Conservation (phyloP, 2,888 invertebrate species). For the Panopea generosa region DNA sequence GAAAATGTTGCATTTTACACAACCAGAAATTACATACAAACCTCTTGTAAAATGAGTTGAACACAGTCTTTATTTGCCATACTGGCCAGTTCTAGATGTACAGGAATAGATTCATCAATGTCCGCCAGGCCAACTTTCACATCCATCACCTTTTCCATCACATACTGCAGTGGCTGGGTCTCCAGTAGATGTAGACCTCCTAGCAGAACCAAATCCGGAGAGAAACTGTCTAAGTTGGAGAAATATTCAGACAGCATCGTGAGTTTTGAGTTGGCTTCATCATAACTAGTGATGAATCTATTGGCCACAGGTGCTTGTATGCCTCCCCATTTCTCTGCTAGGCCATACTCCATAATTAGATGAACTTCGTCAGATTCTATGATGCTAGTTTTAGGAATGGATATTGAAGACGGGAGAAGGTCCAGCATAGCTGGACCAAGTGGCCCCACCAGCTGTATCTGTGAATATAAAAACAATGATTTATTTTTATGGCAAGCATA, state of each 20-base stretch:
- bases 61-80: conserved; percentile 84
- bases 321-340: conserved; percentile 84
- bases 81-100: conserved; percentile 86
- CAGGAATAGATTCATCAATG: conserved; percentile 81
- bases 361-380: conserved; percentile 85
- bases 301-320: conserved; percentile 84
- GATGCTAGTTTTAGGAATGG: conserved; percentile 79
- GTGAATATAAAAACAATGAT: conserved; percentile 31
- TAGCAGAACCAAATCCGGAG: conserved; percentile 85
- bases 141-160: conserved; percentile 74
- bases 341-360: conserved; percentile 85
- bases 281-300: conserved; percentile 86
- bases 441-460: conserved; percentile 86
- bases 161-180: conserved; percentile 77
- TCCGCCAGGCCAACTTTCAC: conserved; percentile 81
- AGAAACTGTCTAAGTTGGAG: conserved; percentile 77
- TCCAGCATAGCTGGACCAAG: conserved; percentile 85
- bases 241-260: conserved; percentile 85
- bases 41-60: conserved; percentile 82
- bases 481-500: not conserved
- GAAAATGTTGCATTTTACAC: too few species aligned
- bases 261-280: conserved; percentile 83
- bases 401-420: conserved; percentile 84
- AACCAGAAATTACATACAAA: too few species aligned
- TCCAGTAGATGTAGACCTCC: conserved; percentile 85